A percentile compares a stretch with the other conserved stretches of the same genome.
phyloP scores from a whole-genome alignment of 2,888 invertebrate genomes.

The Nasonia oneida region DNA sequence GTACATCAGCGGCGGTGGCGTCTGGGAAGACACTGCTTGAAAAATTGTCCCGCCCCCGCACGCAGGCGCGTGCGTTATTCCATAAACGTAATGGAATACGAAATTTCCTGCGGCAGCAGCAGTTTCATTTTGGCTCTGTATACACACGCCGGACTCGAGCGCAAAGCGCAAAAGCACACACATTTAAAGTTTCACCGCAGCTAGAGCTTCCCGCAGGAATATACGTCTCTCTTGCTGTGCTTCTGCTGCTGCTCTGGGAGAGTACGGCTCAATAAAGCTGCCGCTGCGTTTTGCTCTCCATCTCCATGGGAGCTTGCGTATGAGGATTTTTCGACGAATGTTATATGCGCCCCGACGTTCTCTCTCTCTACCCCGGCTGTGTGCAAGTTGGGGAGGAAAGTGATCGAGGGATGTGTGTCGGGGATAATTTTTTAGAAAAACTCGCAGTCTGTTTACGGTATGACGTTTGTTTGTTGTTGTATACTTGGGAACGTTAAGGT shows the following conservation, averaged over 20 bases:
- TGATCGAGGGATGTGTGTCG: background rate
- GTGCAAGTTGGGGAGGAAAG: background rate
- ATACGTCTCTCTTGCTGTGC: background rate
- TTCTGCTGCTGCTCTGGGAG: background rate
- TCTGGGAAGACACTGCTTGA: background rate
- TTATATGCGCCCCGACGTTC: background rate
- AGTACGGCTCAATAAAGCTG: conserved; percentile 39
- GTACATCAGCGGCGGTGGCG: background rate
- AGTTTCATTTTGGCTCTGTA: conserved; percentile 51
- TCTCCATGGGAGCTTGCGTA: background rate
- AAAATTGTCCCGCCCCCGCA: background rate
- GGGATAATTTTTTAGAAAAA: background rate
- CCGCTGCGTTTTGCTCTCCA: conserved; percentile 7
- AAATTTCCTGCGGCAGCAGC: conserved; percentile 39
- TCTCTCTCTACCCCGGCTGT: background rate
- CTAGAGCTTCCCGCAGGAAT: background rate
- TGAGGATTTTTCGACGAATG: background rate
- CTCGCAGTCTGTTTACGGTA: background rate
- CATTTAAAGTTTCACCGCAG: conserved; percentile 48
- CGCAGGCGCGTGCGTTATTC: conserved; percentile 27
- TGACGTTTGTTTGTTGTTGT: background rate
- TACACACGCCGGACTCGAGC: background rate
- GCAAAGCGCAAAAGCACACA: conserved; percentile 51
- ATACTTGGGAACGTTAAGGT: too few species aligned
- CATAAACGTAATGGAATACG: conserved; percentile 60